Base-by-base conservation (phyloP, 2,797 vertebrate species). In the Cottoperca gobio region DNA sequence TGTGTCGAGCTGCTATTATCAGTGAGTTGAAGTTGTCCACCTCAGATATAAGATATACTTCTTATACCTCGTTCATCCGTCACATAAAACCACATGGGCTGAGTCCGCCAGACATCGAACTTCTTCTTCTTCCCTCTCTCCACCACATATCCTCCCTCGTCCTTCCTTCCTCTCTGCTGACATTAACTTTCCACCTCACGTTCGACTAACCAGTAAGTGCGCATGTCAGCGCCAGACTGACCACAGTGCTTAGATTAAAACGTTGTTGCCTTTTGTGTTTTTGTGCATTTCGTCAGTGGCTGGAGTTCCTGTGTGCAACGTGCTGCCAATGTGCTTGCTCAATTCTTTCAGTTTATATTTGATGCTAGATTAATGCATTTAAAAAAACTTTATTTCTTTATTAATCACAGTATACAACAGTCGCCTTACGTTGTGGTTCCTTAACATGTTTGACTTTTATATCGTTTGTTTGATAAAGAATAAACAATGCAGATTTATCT, bases 151-250 rank as follows among this genome's bases (percentile, higher is more conserved):
- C 78, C 83, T 66, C 78, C 33, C 24, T 21, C 3, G 26, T 71
- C 69, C 64, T 92, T 94, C 92, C 93, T 93, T 93, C 92, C 84
- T 90, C 79, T 91, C 40, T 93, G 92, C 92, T 93, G 92, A 93
- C 81, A 53, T 79, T 70, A 54, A 62, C 70, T 88, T 90, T 88
- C 75, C 79, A 74, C 64, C 17, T 81, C 62, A 48, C 8, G 10
- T 55, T 58, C 35, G 63, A 62, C 62, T 42, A 46, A 70, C 52
- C 40, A 17, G 37, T 28, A 19, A n/a, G 13, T 39, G 17, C 67
- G 54, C 65, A 10, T 40, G 48, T 84, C 55, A 54, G 53, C 58
- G 17, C 8, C 23, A 37, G 9, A 43, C 63, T 28, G 8, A 59
- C 39, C 17, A 16, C 23, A 5, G 14, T 1, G 39, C 19, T 54